Base-by-base conservation (phyloP, 2,888 invertebrate genomes). In the Automeris io region DNA sequence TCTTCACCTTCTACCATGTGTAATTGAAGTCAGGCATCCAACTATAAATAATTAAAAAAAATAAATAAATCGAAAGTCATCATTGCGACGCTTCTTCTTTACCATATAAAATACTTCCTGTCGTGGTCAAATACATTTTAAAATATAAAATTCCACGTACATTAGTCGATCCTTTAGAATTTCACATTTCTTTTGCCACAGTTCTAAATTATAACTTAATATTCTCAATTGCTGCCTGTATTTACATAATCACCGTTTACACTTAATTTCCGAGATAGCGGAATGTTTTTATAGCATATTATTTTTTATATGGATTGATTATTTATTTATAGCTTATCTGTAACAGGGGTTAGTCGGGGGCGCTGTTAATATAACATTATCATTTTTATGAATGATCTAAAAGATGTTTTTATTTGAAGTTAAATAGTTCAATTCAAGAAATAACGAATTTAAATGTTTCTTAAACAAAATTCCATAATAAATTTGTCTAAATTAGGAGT, bases 241-340 rank as follows among this genome's bases (percentile, higher is more conserved):
- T 26, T 7, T 26, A 26, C 2, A 16, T 8, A 2, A 29, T 6
- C 6, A 29, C 7, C 16, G 16, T 18, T 33, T 35, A 33, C 19
- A 22, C 9, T 12, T 36, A 39, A 8, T 21, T 18, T 6, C 33
- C 34, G 31, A 18, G 11, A 18, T 16, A 37, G 35, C 32, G 12
- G 8, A 21, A 13, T 9, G 22, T 37, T 24, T 37, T 37, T 37
- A 16, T 21, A 29, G 21, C 8, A 22, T 11, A 51, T 57, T 51
- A 54, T 54, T 54, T 37, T 47, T 37, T 24, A 9, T 19, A 32
- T 11, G 33, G 43, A 51, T 35, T 46, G 42, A 11, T 37, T 33
- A 25, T 37, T 49, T 56, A 54, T 55, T 54, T 44, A 56, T 55
- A 50, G 35, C 34, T 51, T 64, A 64, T 64, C 57, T 40, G 36